These are phyloP conservation scores for Sphyrna mokarran DNA, from an alignment of 2,113 vertebrate genomes.

Conservation along the genomic window DNA sequence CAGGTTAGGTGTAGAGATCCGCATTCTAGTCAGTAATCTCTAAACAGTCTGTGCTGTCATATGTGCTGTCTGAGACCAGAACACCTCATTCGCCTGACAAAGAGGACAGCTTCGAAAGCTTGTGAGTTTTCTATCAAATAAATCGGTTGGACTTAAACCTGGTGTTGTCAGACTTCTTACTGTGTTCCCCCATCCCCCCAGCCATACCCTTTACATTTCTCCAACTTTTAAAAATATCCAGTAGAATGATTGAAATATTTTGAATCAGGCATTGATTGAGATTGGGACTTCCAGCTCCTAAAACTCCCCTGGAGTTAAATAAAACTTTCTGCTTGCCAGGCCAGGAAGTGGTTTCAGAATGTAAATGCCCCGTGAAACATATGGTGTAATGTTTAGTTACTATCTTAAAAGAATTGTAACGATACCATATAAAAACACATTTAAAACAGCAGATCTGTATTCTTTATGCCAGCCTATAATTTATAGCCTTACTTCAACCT, in stretches of 20 bases:
- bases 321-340: not conserved
- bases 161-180: no score
- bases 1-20: no score
- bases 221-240: no score
- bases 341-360: not conserved
- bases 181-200: not conserved
- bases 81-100: no score
- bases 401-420: not conserved
- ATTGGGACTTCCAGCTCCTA: not conserved
- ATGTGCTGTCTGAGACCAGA: no score
- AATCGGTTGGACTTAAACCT: no score
- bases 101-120: no score
- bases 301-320: not conserved
- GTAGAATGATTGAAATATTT: not conserved
- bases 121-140: no score
- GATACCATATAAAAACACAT: not conserved
- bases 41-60: no score
- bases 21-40: no score
- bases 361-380: not conserved
- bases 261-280: not conserved
- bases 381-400: constrained; percentile 13
- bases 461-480: not conserved
- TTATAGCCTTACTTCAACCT: not conserved
- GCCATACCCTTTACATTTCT: not conserved
- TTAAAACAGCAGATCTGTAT: not conserved